Conservation (phyloP, 2,113 vertebrate species). For the Rhynchopsitta pachyrhyncha region DNA sequence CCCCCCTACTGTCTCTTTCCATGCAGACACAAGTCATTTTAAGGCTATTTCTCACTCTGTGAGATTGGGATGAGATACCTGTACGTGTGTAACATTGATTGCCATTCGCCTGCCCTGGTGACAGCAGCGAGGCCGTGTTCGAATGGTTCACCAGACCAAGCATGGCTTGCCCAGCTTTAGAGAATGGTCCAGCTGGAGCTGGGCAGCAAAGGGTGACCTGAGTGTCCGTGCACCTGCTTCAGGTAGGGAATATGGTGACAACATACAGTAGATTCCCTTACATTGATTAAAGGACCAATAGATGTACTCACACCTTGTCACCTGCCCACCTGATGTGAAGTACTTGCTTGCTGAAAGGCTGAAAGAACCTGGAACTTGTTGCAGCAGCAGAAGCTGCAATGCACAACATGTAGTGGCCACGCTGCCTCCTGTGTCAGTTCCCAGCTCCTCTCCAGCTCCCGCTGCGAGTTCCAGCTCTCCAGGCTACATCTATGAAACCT, state of each 20-base stretch:
- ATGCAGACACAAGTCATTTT: neutral
- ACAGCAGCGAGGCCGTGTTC: accelerated
- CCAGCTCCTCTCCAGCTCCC: neutral
- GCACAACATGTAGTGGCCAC: neutral
- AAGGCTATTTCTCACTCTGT: neutral
- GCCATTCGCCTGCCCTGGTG: neutral
- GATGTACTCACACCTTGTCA: neutral
- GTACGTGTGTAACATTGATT: accelerated
- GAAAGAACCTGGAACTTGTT: neutral
- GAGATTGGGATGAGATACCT: neutral
- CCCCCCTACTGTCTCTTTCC: neutral
- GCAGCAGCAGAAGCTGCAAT: neutral
- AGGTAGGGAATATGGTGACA: neutral
- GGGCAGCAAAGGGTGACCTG: neutral
- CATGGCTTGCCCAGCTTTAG: neutral
- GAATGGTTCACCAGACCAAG: neutral
- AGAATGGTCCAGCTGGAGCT: neutral
- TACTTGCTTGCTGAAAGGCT: neutral
- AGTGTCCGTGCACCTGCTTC: neutral
- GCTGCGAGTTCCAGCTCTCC: accelerated
- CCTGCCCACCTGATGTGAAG: neutral
- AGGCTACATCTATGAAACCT: neutral
- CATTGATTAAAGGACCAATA: accelerated
- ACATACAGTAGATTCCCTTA: accelerated
- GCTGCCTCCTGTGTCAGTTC: neutral